These are phyloP conservation scores for Sebastes vulpes DNA, from an alignment of 2,797 vertebrate genomes.

Conservation along the genomic window DNA sequence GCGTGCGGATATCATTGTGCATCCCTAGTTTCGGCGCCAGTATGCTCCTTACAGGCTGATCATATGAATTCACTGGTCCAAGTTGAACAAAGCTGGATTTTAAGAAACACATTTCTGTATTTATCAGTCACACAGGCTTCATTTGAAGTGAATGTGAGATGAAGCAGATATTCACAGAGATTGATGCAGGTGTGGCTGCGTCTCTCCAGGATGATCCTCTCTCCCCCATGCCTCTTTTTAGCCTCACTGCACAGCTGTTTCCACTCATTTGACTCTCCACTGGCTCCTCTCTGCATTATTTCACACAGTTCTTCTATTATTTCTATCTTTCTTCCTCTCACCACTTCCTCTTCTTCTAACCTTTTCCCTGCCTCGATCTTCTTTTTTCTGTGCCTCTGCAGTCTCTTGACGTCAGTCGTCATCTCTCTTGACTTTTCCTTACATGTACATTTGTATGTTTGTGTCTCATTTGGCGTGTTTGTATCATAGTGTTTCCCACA, in stretches of 20 bases:
- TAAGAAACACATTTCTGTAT: neutral
- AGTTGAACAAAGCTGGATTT: neutral
- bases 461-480: neutral
- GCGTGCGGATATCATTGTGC: rapidly evolving
- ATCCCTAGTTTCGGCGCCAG: neutral
- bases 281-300: neutral
- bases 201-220: neutral
- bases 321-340: constrained; percentile 9
- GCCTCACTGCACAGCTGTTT: neutral
- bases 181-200: neutral
- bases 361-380: constrained; percentile 2
- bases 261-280: neutral
- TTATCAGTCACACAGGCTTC: neutral
- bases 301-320: constrained; percentile 31
- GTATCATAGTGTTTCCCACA: neutral
- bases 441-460: neutral
- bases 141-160: neutral
- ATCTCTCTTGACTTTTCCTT: neutral
- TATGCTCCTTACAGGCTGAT: neutral
- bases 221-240: neutral
- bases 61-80: neutral
- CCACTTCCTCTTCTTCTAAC: constrained; percentile 5
- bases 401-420: neutral
- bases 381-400: neutral
- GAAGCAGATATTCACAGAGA: neutral